Conservation (phyloP, 2,113 vertebrate genomes). For the Myotis yumanensis region DNA sequence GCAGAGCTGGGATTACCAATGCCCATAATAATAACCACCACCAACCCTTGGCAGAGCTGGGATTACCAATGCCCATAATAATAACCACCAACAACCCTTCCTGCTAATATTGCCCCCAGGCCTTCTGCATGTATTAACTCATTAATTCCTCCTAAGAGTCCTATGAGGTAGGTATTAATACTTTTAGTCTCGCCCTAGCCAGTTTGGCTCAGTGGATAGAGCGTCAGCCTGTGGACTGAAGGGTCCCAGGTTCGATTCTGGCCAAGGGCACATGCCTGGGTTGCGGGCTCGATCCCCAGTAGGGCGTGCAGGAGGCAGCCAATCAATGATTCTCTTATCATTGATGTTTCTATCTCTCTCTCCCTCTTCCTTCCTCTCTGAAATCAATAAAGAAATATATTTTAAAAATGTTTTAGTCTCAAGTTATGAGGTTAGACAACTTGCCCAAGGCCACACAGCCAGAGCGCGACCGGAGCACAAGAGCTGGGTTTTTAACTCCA, state of each 20-base stretch:
- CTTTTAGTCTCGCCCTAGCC: background rate
- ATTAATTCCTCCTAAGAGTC: background rate
- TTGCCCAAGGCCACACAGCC: background rate
- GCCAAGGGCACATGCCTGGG: too few species aligned
- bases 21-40: background rate
- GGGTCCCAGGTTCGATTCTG: too few species aligned
- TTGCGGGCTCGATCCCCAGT: too few species aligned
- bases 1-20: background rate
- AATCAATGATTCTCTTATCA: too few species aligned
- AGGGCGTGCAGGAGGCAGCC: too few species aligned
- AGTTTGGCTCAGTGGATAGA: too few species aligned
- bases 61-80: too few species aligned
- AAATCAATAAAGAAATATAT: too few species aligned
- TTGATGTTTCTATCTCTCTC: too few species aligned
- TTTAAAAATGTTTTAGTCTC: background rate
- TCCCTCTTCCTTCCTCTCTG: too few species aligned
- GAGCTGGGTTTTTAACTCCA: background rate
- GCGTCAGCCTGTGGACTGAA: too few species aligned
- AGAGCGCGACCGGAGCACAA: background rate
- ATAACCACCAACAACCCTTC: background rate
- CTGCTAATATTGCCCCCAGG: background rate
- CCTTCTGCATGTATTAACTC: background rate
- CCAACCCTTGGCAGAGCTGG: background rate
- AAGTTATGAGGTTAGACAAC: background rate
- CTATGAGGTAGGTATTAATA: background rate